Evolutionary conservation across 2,113 vertebrate genomes (phyloP).

Genomic region (Tupaia tana): DNA sequence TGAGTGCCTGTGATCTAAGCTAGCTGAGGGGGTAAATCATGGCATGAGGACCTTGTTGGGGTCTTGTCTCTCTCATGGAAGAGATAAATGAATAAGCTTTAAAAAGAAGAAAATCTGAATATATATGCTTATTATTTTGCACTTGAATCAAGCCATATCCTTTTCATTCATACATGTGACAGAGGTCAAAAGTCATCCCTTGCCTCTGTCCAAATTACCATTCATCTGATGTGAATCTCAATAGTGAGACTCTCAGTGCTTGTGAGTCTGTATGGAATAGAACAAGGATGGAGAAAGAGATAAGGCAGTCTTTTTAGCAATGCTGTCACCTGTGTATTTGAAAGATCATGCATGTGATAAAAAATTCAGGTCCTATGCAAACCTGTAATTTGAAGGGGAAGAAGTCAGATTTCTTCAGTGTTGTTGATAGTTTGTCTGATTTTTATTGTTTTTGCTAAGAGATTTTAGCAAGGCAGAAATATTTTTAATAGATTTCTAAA

Average conservation of each 20-base stretch:
- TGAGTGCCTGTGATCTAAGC: too few relatives aligned
- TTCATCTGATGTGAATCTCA: constrained; percentile 7
- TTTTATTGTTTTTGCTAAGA: background rate
- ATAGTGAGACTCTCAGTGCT: background rate
- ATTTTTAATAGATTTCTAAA: background rate
- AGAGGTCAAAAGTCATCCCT: background rate
- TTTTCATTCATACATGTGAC: background rate
- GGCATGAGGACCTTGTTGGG: too few relatives aligned
- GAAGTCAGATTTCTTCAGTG: background rate
- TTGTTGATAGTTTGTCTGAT: background rate
- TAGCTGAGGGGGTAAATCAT: too few relatives aligned
- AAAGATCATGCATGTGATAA: background rate
- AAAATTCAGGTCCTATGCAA: background rate
- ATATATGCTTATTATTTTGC: background rate
- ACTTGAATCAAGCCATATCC: background rate
- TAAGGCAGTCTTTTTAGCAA: background rate
- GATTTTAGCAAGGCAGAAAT: background rate
- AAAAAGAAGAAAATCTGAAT: background rate
- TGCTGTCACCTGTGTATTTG: background rate
- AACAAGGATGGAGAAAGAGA: background rate
- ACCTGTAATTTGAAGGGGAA: background rate
- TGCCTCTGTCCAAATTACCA: background rate
- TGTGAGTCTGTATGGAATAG: background rate
- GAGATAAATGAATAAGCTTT: too few relatives aligned
- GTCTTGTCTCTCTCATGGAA: too few relatives aligned